Evolutionary conservation across 2,888 invertebrate genomes (phyloP).

Genomic region (Catocala fraxini): DNA sequence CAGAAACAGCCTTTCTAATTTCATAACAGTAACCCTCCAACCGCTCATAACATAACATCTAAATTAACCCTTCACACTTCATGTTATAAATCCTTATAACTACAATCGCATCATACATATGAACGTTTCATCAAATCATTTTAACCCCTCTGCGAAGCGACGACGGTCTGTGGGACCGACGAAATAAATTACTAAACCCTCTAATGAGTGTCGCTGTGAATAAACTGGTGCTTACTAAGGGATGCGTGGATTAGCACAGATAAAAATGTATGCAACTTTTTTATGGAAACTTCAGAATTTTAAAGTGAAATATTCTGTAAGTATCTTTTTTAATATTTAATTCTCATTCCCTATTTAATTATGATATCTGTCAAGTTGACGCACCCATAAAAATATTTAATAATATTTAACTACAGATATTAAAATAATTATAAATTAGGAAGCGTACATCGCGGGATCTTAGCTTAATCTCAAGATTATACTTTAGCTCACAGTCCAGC

Average conservation of each 20-base stretch:
- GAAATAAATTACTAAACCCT: constrained; percentile 66
- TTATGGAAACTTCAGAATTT: background rate
- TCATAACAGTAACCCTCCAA: background rate
- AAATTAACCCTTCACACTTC: constrained; percentile 11
- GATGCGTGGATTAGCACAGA: constrained; percentile 14
- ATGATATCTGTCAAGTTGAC: too few species aligned
- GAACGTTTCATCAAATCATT: constrained; percentile 29
- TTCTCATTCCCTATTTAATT: too few species aligned
- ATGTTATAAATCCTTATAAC: constrained; percentile 12
- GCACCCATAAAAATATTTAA: too few species aligned
- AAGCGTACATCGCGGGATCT: too few species aligned
- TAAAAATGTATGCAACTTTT: constrained; percentile 7
- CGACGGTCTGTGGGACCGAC: constrained; percentile 45
- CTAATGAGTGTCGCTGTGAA: constrained; percentile 48
- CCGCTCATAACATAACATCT: constrained; percentile 5
- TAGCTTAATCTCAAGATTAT: too few species aligned
- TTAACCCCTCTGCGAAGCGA: constrained; percentile 35
- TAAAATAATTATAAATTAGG: too few species aligned
- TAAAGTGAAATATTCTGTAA: too few species aligned
- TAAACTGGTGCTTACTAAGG: constrained; percentile 30
- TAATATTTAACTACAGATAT: too few species aligned
- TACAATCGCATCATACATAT: constrained; percentile 17
- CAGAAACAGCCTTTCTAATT: too few species aligned
- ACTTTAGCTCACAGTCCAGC: too few species aligned
- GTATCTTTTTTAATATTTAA: too few species aligned